Base-by-base conservation (phyloP, 2,888 invertebrate genomes). In the Eudasyphora cyanicolor region DNA sequence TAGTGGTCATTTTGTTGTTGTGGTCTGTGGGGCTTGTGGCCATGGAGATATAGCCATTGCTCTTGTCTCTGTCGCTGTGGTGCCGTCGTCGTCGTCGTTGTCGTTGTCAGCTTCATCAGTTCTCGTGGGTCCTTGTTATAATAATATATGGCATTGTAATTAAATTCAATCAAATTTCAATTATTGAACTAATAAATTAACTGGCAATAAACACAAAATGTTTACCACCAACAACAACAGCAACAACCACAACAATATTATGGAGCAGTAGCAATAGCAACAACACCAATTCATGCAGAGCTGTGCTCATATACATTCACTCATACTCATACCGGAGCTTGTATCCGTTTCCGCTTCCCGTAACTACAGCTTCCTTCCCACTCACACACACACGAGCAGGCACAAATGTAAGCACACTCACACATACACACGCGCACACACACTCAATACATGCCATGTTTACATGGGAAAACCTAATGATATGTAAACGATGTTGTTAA, bases 81-180 rank as follows among this genome's bases (percentile, higher is more conserved):
- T 24, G n/a, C 10, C 42, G 10, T 21, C n/a, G 19, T 8, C 17
- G 19, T 2, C 10, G 64, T 21, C 6, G 8, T 7, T n/a, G 1
- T 62, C 62, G 49, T 62, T n/a, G 12, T 54, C 54, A 24, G 3
- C 12, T 24, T 54, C 24, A 51, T 24, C 3, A 35, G 35, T 10
- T 69, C 64, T n/a, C n/a, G n/a, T n/a, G n/a, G n/a, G n/a, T n/a
- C n/a, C n/a, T n/a, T n/a, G 69, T 70, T 83, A 70, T 69, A 75
- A 78, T 82, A 79, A 85, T 77, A 80, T 75, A 82, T 83, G 62
- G 76, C 79, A 73, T 69, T 80, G 82, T 80, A 78, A 84, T 84
- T 74, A 86, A 85, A 82, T 86, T 85, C 86, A 85, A 86, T 86
- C 86, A 86, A 85, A 85, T 83, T 85, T 86, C 84, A 85, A 86